These are phyloP conservation scores for Noctilio leporinus DNA, from an alignment of 2,113 vertebrate species.

Conservation along the genomic window DNA sequence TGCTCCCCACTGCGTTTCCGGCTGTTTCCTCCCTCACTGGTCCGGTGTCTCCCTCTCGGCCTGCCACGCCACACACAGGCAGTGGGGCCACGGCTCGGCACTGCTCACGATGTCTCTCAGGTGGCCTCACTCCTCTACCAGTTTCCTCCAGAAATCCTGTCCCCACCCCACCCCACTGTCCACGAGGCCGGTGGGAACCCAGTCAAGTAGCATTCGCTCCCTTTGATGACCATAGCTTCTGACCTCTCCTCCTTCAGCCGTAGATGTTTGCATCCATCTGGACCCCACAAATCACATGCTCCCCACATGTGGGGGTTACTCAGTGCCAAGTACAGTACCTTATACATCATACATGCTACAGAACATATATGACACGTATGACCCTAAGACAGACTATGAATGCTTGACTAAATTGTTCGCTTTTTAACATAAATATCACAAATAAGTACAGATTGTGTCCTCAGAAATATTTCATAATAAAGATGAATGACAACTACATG, in stretches of 20 bases:
- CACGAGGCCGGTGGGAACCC: neutral
- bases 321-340: neutral
- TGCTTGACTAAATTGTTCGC: neutral
- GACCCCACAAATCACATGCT: neutral
- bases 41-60: neutral
- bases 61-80: neutral
- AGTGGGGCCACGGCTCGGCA: neutral
- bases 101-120: neutral
- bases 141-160: neutral
- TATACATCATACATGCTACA: neutral
- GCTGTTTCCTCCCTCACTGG: neutral
- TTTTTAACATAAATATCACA: neutral
- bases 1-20: neutral
- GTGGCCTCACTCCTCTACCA: neutral
- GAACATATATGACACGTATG: neutral
- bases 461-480: slow-evolving; percentile 2
- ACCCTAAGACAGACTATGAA: too few relatives aligned
- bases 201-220: neutral
- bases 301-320: neutral
- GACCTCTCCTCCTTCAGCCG: neutral
- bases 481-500: neutral
- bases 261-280: neutral
- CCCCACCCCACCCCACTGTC: neutral
- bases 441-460: neutral
- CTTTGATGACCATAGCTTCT: neutral